phyloP scores from a whole-genome alignment of 2,888 invertebrate species.

The Geophilus truncorum region DNA sequence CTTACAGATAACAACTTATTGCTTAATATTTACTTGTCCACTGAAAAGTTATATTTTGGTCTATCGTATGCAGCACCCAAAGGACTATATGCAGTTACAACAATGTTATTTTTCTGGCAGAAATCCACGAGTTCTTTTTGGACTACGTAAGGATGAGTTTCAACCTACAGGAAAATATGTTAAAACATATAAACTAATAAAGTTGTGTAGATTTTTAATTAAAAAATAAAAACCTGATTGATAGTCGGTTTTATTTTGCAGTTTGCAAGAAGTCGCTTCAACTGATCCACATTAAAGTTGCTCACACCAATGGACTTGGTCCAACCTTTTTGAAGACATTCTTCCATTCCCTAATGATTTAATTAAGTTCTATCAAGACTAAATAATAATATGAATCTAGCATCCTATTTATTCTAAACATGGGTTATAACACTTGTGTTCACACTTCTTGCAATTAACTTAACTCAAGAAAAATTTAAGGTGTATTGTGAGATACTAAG shows the following conservation, averaged over 20 bases:
- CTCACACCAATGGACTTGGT: slow-evolving; percentile 77
- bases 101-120: slow-evolving; percentile 61
- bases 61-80: slow-evolving; percentile 66
- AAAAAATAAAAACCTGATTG: slow-evolving; percentile 56
- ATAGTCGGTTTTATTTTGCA: slow-evolving; percentile 60
- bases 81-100: slow-evolving; percentile 71
- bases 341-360: slow-evolving; percentile 65
- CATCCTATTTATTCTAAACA: too few species aligned
- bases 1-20: not conserved
- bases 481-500: too few species aligned
- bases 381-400: too few species aligned
- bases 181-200: too few species aligned
- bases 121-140: slow-evolving; percentile 59
- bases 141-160: slow-evolving; percentile 72
- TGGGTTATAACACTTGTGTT: too few species aligned
- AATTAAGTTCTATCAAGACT: too few species aligned
- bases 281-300: slow-evolving; percentile 71
- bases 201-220: not conserved
- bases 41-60: slow-evolving; percentile 49
- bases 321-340: slow-evolving; percentile 62
- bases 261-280: slow-evolving; percentile 59
- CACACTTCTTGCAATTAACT: too few species aligned
- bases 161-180: slow-evolving; percentile 55
- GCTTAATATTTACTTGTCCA: not conserved
- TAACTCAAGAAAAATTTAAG: too few species aligned